Conservation (phyloP, 1,140 invertebrate species). For the Rhynchophorus ferrugineus region DNA sequence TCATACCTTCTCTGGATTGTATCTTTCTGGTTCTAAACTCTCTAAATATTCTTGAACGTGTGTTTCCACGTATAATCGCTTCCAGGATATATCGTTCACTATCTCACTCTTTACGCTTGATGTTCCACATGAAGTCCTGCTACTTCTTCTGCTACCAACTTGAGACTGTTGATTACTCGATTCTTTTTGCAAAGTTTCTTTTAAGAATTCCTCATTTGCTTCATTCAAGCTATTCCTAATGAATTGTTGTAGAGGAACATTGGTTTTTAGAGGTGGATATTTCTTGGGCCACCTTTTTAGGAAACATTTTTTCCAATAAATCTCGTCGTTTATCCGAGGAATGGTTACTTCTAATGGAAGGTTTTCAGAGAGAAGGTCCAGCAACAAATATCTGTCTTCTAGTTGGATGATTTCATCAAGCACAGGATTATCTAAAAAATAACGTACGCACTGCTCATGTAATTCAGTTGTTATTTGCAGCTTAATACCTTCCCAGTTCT, state of each 20-base stretch:
- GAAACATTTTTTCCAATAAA: slow-evolving; percentile 19
- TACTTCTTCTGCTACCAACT: neutral
- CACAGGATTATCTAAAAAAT: slow-evolving; percentile 17
- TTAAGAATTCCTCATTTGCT: neutral
- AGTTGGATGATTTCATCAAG: slow-evolving; percentile 12
- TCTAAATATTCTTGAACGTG: slow-evolving; percentile 44
- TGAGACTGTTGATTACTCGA: neutral
- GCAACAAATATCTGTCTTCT: slow-evolving; percentile 13
- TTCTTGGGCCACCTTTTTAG: slow-evolving; percentile 14
- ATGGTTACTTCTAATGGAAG: slow-evolving; percentile 11
- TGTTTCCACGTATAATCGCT: slow-evolving; percentile 43
- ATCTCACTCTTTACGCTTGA: no score
- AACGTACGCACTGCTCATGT: neutral
- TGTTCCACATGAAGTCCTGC: neutral
- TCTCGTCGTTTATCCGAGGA: slow-evolving; percentile 13
- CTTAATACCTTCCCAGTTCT: slow-evolving; percentile 15
- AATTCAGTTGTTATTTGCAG: neutral
- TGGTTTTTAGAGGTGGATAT: neutral
- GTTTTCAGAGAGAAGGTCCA: slow-evolving; percentile 12
- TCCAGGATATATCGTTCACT: no score
- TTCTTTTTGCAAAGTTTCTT: neutral
- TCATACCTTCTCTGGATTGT: slow-evolving; percentile 44
- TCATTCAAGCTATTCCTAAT: neutral
- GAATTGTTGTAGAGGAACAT: neutral
- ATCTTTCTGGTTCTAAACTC: slow-evolving; percentile 44